phyloP scores from a whole-genome alignment of 2,113 vertebrate species.

The Miniopterus natalensis region DNA sequence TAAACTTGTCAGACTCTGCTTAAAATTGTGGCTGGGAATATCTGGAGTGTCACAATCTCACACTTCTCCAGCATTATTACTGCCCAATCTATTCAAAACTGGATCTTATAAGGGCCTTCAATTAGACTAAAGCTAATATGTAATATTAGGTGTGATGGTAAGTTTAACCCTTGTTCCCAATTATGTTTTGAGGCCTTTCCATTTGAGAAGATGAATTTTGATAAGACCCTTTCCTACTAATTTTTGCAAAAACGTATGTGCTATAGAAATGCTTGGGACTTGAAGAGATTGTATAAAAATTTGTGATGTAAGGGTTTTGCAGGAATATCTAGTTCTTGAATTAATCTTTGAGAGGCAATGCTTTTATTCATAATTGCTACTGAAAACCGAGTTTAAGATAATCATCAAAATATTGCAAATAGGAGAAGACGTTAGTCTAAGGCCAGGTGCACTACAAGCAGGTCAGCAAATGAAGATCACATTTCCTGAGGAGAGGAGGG shows the following conservation, averaged over 20 bases:
- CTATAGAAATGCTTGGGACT: background rate
- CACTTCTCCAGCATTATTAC: background rate
- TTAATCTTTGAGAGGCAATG: background rate
- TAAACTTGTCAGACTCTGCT: background rate
- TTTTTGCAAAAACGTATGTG: background rate
- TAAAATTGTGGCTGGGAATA: background rate
- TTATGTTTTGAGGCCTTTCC: background rate
- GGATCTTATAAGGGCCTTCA: background rate
- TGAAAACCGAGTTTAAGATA: background rate
- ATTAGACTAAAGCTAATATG: background rate
- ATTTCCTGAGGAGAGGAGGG: background rate
- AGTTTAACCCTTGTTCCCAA: background rate
- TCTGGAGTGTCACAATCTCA: background rate
- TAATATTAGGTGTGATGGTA: background rate
- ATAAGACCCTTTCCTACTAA: background rate
- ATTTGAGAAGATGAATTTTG: background rate
- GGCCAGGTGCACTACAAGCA: background rate
- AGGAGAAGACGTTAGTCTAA: background rate
- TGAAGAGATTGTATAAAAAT: background rate
- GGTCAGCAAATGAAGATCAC: background rate
- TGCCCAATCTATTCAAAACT: background rate
- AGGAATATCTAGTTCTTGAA: background rate
- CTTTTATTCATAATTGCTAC: constrained; percentile 17
- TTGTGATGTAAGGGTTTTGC: background rate
- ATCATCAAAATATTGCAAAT: background rate